A percentile compares a stretch with the other conserved stretches of the same genome.
Conservation (phyloP, 2,888 invertebrate genomes). For the Caprella mutica region DNA sequence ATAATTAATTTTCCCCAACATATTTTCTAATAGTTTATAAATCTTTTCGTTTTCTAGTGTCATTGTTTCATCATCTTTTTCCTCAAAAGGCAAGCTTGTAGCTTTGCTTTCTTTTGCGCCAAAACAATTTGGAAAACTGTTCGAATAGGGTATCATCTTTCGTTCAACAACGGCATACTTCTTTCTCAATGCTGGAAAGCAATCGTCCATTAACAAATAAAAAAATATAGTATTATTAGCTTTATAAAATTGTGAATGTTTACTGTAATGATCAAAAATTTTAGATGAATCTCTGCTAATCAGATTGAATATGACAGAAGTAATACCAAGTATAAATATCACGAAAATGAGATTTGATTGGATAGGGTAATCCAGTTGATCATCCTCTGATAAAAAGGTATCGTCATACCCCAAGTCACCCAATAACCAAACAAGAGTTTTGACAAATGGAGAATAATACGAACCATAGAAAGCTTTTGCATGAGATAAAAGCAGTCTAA, state of each 20-base stretch:
- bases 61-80: too few species aligned
- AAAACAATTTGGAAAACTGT: too few species aligned
- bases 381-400: slow-evolving; percentile 17
- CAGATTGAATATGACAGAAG: slow-evolving; percentile 24
- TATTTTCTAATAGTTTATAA: too few species aligned
- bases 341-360: slow-evolving; percentile 24
- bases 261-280: slow-evolving; percentile 18
- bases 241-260: slow-evolving; percentile 12
- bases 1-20: too few species aligned
- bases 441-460: slow-evolving; percentile 21
- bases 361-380: slow-evolving; percentile 15
- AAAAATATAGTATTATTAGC: slow-evolving; percentile 13
- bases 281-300: slow-evolving; percentile 23
- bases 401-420: slow-evolving; percentile 31
- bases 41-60: too few species aligned
- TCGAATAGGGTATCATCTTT: too few species aligned
- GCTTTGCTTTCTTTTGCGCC: too few species aligned
- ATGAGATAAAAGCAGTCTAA: too few species aligned
- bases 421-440: slow-evolving; percentile 30
- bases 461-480: slow-evolving; percentile 13
- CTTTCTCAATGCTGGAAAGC: slow-evolving; percentile 4
- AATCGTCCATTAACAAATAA: slow-evolving; percentile 17
- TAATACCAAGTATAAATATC: slow-evolving; percentile 23
- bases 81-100: too few species aligned
- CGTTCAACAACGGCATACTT: too few species aligned